Evolutionary conservation across 1,140 invertebrate genomes (phyloP).

Genomic region (Nebria ingens): DNA sequence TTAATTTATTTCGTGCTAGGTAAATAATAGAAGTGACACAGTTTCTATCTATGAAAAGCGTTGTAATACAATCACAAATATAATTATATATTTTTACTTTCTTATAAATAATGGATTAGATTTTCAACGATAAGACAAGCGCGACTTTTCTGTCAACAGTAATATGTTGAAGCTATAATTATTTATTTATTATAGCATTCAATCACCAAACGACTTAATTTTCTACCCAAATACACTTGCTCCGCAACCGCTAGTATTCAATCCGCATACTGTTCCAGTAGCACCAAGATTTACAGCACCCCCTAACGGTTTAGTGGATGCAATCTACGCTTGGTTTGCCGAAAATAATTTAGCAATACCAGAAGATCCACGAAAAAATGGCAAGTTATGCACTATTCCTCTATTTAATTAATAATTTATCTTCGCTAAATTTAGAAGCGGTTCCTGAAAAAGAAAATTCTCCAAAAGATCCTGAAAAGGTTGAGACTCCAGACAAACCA

Average conservation of each 20-base stretch:
- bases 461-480: conserved; percentile 35
- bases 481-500: conserved; percentile 36
- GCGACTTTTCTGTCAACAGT: too few relatives aligned
- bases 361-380: not conserved
- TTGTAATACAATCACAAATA: too few relatives aligned
- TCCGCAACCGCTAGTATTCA: not conserved
- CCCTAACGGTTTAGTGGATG: not conserved
- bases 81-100: too few relatives aligned
- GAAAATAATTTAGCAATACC: not conserved
- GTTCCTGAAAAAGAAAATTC: conserved; percentile 21
- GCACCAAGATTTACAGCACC: not conserved
- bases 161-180: not conserved
- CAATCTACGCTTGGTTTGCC: not conserved
- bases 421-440: not conserved
- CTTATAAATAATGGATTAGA: too few relatives aligned
- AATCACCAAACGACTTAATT: not conserved
- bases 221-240: not conserved
- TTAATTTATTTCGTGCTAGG: too few relatives aligned
- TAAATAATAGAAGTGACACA: too few relatives aligned
- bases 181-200: not conserved
- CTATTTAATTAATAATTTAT: not conserved
- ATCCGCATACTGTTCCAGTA: not conserved
- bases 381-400: not conserved
- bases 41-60: too few relatives aligned
- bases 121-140: too few relatives aligned